Evolutionary conservation across 2,888 invertebrate species (phyloP), one percentile per base, ranked within the genome.

Genomic region (Hypsopygia costalis): DNA sequence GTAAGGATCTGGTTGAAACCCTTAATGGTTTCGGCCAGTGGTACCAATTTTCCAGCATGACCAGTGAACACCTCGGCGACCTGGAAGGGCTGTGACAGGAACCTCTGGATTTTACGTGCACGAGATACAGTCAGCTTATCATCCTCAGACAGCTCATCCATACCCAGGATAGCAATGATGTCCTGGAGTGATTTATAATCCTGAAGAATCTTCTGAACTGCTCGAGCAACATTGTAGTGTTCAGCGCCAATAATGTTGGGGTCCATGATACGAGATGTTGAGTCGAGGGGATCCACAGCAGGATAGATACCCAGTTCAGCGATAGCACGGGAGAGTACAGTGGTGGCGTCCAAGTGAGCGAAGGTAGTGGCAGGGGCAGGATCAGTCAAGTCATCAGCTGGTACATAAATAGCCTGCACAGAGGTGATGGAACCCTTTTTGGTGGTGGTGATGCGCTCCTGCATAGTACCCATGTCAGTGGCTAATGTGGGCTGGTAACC

Each of bases 381-480:
- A 91, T 98, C 98, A 68, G 97, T 97, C 87, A 98, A 94, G 86
- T 98, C 98, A 82, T 98, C 98, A 72, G 98, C 98, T 12, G 97
- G 97, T 63, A 98, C 97, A 65, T 97, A 98, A 73, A 98, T 97
- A 55, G 97, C 97, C 87, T 97, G 97, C 59, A 98, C 97, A 33
- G 97, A 97, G 47, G 98, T 98, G 71, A 98, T 98, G 59, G 98
- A 98, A 54, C 98, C 98, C 83, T 97, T 97, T 86, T 93, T 96
- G 57, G 97, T 97, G 59, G 97, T 97, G 50, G 97, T 97, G 82
- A 98, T 97, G 75, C 97, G 92, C 85, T 98, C 98, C 92, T 98
- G 97, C 97, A 98, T 97, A 71, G 94, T 93, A 93, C 98, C 97
- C 98, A 98, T 98, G 91, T 98, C 98, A 72, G 97, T 98, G 66